These are phyloP conservation scores for Eupithecia exiguata DNA, from an alignment of 2,888 invertebrate species.

Conservation along the genomic window DNA sequence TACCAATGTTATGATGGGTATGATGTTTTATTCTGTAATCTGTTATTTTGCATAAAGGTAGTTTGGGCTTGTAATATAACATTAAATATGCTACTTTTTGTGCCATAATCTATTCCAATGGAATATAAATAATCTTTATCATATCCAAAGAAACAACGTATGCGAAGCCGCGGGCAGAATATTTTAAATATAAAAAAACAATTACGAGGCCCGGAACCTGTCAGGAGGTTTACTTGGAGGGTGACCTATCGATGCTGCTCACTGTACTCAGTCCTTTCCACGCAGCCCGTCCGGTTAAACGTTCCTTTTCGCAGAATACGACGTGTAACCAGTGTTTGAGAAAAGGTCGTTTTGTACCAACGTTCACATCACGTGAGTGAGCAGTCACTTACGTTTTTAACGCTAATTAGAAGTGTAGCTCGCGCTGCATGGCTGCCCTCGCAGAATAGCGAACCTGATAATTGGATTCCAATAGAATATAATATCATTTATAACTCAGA, in stretches of 20 bases:
- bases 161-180: too few relatives aligned
- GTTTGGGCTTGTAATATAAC: too few relatives aligned
- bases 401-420: conserved; percentile 11
- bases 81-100: neutral
- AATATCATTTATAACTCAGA: neutral
- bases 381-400: neutral
- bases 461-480: conserved; percentile 15
- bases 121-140: neutral
- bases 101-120: neutral
- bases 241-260: neutral
- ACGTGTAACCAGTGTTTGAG: neutral
- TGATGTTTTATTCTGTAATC: neutral
- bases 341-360: neutral
- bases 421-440: neutral
- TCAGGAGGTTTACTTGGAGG: too few relatives aligned
- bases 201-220: too few relatives aligned
- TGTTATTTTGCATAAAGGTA: too few relatives aligned
- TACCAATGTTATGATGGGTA: too few relatives aligned
- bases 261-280: neutral
- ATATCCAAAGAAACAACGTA: too few relatives aligned
- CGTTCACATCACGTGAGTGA: neutral
- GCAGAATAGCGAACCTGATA: conserved; percentile 12
- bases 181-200: too few relatives aligned
- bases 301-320: neutral
- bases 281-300: neutral